Conservation (phyloP, 2,888 invertebrate species). For the Orchesella flavescens region DNA sequence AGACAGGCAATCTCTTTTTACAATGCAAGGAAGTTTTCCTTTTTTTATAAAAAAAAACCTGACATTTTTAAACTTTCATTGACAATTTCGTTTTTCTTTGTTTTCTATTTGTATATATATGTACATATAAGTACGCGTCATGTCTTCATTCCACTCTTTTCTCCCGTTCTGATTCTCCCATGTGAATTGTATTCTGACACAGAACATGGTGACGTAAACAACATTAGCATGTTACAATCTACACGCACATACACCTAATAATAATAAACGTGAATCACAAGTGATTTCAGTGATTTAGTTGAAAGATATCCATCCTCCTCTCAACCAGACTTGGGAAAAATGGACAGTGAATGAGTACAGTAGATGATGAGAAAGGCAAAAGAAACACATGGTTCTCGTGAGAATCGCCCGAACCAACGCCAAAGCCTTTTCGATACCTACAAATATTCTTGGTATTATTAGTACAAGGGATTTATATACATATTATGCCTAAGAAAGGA, state of each 20-base stretch:
- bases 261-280: neutral
- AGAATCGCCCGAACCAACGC: conserved; percentile 23
- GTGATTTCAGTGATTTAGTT: too few relatives aligned
- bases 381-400: conserved; percentile 55
- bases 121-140: too few relatives aligned
- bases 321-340: neutral
- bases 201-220: neutral
- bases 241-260: neutral
- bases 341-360: conserved; percentile 10
- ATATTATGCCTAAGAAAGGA: conserved; percentile 12
- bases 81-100: too few relatives aligned
- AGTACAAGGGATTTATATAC: too few relatives aligned
- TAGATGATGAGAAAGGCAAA: conserved; percentile 47
- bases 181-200: too few relatives aligned
- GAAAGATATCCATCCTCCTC: neutral
- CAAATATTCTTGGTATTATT: neutral
- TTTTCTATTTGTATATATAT: too few relatives aligned
- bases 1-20: too few relatives aligned
- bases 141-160: too few relatives aligned
- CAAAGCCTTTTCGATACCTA: conserved; percentile 11
- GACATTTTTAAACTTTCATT: too few relatives aligned
- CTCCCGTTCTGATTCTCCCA: too few relatives aligned
- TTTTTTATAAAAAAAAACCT: too few relatives aligned
- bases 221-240: neutral
- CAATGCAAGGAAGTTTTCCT: too few relatives aligned